Percentiles rank a stretch among this genome's conserved stretches.
These are phyloP conservation scores for Ploceus nigricollis DNA, from an alignment of 2,113 vertebrate species.

Conservation along the genomic window DNA sequence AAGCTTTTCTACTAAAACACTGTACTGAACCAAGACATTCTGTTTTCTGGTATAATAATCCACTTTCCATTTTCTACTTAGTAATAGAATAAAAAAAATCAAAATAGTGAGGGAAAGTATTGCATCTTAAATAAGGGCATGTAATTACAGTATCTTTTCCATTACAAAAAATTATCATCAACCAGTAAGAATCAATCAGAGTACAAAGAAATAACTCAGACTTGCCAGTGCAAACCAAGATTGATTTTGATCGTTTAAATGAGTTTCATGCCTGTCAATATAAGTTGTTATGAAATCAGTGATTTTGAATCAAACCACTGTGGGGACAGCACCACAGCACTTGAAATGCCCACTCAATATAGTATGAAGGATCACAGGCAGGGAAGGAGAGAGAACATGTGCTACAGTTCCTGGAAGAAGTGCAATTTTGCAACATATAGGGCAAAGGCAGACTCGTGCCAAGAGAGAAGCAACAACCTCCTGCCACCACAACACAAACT, in stretches of 20 bases:
- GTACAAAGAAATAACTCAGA: not conserved
- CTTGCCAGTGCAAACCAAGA: not conserved
- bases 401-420: not conserved
- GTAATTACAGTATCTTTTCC: not conserved
- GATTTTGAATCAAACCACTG: not conserved
- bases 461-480: not conserved
- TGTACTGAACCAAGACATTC: not conserved
- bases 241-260: not conserved
- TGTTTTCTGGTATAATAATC: not conserved
- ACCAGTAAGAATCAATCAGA: not conserved
- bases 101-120: not conserved
- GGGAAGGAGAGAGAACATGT: not conserved
- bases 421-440: fast-evolving
- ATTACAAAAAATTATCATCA: not conserved
- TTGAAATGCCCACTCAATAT: not conserved
- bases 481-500: not conserved
- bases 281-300: not conserved
- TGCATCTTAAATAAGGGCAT: not conserved
- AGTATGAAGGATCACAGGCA: not conserved
- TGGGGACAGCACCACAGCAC: not conserved
- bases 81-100: not conserved
- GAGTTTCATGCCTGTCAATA: not conserved
- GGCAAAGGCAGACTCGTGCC: not conserved
- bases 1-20: not conserved
- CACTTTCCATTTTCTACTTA: not conserved